phyloP scores from a whole-genome alignment of 2,888 invertebrate species.

The Caenorhabditis drosophilae region DNA sequence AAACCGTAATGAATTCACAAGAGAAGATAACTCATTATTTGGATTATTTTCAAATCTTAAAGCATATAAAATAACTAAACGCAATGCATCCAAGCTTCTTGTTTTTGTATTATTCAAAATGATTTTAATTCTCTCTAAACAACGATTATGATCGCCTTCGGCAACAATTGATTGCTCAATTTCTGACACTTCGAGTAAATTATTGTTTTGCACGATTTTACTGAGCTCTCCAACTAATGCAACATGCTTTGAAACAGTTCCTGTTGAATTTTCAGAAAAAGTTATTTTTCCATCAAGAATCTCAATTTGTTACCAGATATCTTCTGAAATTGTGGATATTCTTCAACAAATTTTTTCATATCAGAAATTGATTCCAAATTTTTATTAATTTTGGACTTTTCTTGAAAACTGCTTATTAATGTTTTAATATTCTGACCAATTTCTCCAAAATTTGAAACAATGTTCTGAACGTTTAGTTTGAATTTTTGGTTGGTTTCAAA shows the following conservation, averaged over 20 bases:
- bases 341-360: slow-evolving; percentile 90
- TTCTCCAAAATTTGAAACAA: slow-evolving; percentile 96
- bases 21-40: slow-evolving; percentile 80
- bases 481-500: too few species aligned
- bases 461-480: too few species aligned
- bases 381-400: slow-evolving; percentile 87
- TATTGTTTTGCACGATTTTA: slow-evolving; percentile 79
- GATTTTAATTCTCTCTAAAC: slow-evolving; percentile 78
- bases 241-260: slow-evolving; percentile 93
- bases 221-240: slow-evolving; percentile 94
- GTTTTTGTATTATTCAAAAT: slow-evolving; percentile 79
- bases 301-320: too few species aligned
- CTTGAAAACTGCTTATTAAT: slow-evolving; percentile 96
- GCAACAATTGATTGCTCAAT: slow-evolving; percentile 86
- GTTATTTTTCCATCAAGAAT: not conserved
- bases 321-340: slow-evolving; percentile 92
- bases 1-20: slow-evolving; percentile 78
- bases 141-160: slow-evolving; percentile 74
- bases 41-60: slow-evolving; percentile 91
- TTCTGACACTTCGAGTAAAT: slow-evolving; percentile 76
- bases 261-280: slow-evolving; percentile 31
- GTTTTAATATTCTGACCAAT: slow-evolving; percentile 95
- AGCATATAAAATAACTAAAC: slow-evolving; percentile 89
- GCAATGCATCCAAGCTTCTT: slow-evolving; percentile 76
- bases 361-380: slow-evolving; percentile 90